These are phyloP conservation scores for Meliscaeva auricollis DNA, from an alignment of 2,888 invertebrate genomes.

Conservation along the genomic window DNA sequence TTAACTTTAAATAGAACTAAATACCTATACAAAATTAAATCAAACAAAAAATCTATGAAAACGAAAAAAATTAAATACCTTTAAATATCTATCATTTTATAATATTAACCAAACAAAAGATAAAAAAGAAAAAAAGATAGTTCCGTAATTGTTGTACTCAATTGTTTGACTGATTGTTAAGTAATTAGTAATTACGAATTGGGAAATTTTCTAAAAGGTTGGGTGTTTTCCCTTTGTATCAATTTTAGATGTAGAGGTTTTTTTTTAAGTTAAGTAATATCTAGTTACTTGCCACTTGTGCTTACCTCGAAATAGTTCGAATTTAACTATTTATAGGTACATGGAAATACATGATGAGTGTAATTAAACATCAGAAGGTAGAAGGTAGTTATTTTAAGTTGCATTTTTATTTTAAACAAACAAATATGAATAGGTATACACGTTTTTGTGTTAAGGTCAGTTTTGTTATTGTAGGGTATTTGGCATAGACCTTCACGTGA, in stretches of 20 bases:
- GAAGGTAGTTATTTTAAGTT: background rate
- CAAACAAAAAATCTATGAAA: no score
- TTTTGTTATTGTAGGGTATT: background rate
- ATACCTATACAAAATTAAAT: no score
- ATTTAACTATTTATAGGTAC: slow-evolving; percentile 12
- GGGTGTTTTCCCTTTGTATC: slow-evolving; percentile 13
- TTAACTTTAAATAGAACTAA: no score
- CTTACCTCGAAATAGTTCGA: slow-evolving; percentile 36
- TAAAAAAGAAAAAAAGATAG: slow-evolving; percentile 7
- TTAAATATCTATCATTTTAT: background rate
- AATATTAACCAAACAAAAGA: no score
- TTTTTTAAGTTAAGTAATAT: slow-evolving; percentile 17
- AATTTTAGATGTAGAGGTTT: background rate
- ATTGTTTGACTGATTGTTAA: slow-evolving; percentile 10
- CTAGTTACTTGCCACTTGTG: background rate
- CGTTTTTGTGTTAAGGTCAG: slow-evolving; percentile 19
- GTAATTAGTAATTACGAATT: slow-evolving; percentile 20
- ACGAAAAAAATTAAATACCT: background rate
- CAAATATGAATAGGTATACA: background rate
- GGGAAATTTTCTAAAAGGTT: slow-evolving; percentile 27
- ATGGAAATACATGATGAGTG: slow-evolving; percentile 15
- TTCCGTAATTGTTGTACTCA: background rate
- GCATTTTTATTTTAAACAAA: background rate
- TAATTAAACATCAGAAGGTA: slow-evolving; percentile 18
- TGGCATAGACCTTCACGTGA: background rate